Evolutionary conservation across 2,888 invertebrate genomes (phyloP), one percentile per base, ranked within the genome.

Genomic region (Dastarcus helophoroides): DNA sequence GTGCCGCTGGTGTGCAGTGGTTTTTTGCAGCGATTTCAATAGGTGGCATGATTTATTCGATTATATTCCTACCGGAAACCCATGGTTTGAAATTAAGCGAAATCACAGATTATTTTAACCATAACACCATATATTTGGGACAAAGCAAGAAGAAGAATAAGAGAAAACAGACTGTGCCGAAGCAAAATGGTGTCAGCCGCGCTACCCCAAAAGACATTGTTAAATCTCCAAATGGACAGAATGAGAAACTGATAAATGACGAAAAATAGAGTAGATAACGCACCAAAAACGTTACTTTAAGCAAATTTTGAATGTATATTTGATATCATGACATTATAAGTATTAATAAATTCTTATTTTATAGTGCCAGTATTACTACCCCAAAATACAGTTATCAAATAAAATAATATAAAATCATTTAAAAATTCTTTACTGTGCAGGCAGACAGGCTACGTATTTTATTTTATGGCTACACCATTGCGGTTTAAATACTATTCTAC

Each of bases 21-120:
- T 68, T 70, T 48, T 72, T 71, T 41, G 66, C 69, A 0, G 62
- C 48, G 0, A 51, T 69, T 2, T 63, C 69, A 0, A 35, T 69
- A 2, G 49, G 55, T 2, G 55, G 48, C 1, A 47, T 56, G 1
- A 29, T 62, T 0, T 68, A 66, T 40, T 61, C 65, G 0, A 64
- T 58, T 43, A 33, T 67, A 1, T 44, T 67, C 31, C 40, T 68
- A 6, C 68, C 68, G 1, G 68, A 68, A 47, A 68, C 68, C 0
- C 68, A 68, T 37, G 60, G 60, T 6, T 65, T 63, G 39, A 67
- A 65, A 34, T 44, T 68, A 2, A 59, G 58, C 2, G 67, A 68
- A 28, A 68, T 68, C 32, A 63, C 65, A 33, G 56, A 61, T 9
- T 68, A 68, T 40, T 68, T 68, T 42, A 48, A 54, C 4, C 54